phyloP scores from a whole-genome alignment of 2,113 vertebrate species.

The Cynocephalus volans region DNA sequence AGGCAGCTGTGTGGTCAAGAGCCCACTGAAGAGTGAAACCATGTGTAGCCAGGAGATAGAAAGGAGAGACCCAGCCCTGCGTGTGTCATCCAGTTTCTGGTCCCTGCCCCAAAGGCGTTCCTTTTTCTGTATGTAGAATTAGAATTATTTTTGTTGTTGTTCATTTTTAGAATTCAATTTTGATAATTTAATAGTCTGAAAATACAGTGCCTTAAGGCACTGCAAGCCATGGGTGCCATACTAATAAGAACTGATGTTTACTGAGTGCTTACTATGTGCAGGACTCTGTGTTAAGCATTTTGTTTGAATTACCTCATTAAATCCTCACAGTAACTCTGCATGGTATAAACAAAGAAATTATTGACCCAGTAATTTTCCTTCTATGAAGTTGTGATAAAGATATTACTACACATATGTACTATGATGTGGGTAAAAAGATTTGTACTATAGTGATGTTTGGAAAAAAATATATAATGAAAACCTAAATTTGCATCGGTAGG shows the following conservation, averaged over 20 bases:
- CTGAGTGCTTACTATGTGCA: background rate
- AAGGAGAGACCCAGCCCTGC: no score
- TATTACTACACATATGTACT: background rate
- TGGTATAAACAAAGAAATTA: background rate
- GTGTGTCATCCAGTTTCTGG: background rate
- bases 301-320: background rate
- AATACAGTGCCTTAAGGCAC: background rate
- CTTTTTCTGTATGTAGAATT: background rate
- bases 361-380: background rate
- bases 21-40: background rate
- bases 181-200: background rate
- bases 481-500: background rate
- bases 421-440: background rate
- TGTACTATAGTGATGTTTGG: background rate
- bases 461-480: constrained; percentile 21
- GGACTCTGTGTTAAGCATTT: background rate
- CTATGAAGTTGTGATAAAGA: background rate
- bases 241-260: background rate
- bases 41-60: background rate
- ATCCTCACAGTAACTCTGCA: background rate
- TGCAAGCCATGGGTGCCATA: no score
- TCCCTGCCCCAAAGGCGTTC: background rate
- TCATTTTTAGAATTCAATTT: background rate
- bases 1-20: background rate
- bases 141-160: background rate